Evolutionary conservation across 2,888 invertebrate species (phyloP).

Genomic region (Myopa tessellatipennis): DNA sequence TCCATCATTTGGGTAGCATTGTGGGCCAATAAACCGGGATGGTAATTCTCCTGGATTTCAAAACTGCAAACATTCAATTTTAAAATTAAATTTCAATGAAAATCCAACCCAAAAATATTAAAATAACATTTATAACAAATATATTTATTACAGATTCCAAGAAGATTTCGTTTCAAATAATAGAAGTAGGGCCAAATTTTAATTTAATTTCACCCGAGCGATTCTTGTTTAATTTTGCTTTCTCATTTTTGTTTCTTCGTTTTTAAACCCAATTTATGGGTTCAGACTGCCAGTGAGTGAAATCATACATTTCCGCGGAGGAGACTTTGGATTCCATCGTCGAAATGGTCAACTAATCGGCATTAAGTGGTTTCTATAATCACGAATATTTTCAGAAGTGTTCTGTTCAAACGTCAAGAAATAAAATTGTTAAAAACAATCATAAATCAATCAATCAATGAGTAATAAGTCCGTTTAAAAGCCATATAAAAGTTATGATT

Average conservation of each 20-base stretch:
- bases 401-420: not conserved
- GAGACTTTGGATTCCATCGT: slow-evolving; percentile 72
- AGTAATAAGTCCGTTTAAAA: not conserved
- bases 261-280: slow-evolving; percentile 63
- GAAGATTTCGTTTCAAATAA: too few relatives aligned
- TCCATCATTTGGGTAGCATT: slow-evolving; percentile 54
- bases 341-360: slow-evolving; percentile 66
- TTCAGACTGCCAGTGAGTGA: slow-evolving; percentile 75
- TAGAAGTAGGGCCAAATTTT: too few relatives aligned
- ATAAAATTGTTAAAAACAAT: not conserved
- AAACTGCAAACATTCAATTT: slow-evolving; percentile 49
- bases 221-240: too few relatives aligned
- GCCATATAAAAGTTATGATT: not conserved
- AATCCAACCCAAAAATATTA: too few relatives aligned
- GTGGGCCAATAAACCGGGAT: slow-evolving; percentile 47
- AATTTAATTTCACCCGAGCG: too few relatives aligned
- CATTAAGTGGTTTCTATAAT: not conserved
- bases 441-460: not conserved
- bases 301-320: slow-evolving; percentile 75
- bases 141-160: too few relatives aligned
- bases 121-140: too few relatives aligned
- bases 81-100: too few relatives aligned
- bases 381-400: not conserved
- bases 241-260: too few relatives aligned
- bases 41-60: slow-evolving; percentile 51